These are phyloP conservation scores for Brachionus rotundiformis DNA, from an alignment of 1,140 invertebrate genomes.

Conservation along the genomic window DNA sequence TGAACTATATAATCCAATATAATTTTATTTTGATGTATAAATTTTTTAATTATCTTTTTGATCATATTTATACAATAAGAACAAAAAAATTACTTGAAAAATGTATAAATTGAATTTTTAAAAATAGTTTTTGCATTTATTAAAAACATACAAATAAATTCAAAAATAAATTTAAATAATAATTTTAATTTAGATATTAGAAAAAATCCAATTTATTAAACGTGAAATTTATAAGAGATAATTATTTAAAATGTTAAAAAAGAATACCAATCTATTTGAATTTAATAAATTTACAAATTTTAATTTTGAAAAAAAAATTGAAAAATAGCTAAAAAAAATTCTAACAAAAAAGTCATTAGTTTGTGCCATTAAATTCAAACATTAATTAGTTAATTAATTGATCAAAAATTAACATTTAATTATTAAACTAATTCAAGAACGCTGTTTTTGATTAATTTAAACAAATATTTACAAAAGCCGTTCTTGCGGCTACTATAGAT, in stretches of 20 bases:
- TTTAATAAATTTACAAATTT: slow-evolving; percentile 11
- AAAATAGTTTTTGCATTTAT: not conserved
- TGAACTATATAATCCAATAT: no score
- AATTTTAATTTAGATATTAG: not conserved
- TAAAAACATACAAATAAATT: not conserved
- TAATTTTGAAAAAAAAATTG: not conserved
- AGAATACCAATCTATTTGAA: not conserved
- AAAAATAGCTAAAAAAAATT: not conserved
- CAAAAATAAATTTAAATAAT: not conserved
- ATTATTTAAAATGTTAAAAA: not conserved
- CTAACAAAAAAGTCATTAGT: not conserved
- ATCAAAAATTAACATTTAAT: slow-evolving; percentile 7
- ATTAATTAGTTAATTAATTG: not conserved
- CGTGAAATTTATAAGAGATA: not conserved
- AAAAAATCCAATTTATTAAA: slow-evolving; percentile 16
- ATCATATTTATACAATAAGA: no score
- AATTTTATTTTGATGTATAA: no score
- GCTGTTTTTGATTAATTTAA: slow-evolving; percentile 5
- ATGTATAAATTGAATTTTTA: no score
- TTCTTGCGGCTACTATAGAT: not conserved
- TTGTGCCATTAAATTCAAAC: not conserved
- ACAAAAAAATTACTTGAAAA: no score
- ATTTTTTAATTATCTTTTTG: no score
- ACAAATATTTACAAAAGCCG: not conserved
- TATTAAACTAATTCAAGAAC: not conserved